These are phyloP conservation scores for Psammodynastes pulverulentus DNA, from an alignment of 2,113 vertebrate genomes.

Conservation along the genomic window DNA sequence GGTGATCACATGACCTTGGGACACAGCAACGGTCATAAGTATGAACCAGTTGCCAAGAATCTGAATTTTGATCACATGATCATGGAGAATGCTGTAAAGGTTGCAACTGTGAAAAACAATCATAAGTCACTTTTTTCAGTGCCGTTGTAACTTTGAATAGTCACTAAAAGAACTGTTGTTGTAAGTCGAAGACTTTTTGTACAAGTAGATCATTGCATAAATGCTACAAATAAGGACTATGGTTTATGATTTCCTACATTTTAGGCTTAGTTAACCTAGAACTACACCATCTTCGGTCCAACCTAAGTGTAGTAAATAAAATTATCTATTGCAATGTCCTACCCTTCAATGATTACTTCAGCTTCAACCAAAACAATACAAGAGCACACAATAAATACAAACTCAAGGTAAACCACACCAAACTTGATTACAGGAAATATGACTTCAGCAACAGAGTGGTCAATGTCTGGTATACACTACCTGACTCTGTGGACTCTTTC, in stretches of 20 bases:
- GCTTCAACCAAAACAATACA: too few relatives aligned
- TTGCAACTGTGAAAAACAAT: background rate
- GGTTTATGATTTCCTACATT: background rate
- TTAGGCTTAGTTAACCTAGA: too few relatives aligned
- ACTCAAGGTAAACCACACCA: too few relatives aligned
- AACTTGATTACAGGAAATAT: too few relatives aligned
- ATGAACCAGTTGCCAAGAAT: background rate
- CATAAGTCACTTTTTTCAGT: background rate
- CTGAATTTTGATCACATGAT: background rate
- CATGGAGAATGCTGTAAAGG: background rate
- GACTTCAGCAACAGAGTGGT: too few relatives aligned
- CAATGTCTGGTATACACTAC: too few relatives aligned
- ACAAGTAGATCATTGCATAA: background rate
- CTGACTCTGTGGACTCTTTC: too few relatives aligned
- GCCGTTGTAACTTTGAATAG: background rate
- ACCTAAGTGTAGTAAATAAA: too few relatives aligned
- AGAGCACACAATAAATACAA: too few relatives aligned
- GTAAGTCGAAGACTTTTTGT: background rate
- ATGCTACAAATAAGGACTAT: background rate
- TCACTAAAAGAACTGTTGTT: background rate
- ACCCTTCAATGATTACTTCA: too few relatives aligned
- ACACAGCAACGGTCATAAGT: background rate
- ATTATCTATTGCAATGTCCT: too few relatives aligned
- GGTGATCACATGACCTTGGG: background rate
- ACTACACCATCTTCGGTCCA: too few relatives aligned